Conservation (phyloP, 1,140 invertebrate species). For the Caenorhabditis elegans region DNA sequence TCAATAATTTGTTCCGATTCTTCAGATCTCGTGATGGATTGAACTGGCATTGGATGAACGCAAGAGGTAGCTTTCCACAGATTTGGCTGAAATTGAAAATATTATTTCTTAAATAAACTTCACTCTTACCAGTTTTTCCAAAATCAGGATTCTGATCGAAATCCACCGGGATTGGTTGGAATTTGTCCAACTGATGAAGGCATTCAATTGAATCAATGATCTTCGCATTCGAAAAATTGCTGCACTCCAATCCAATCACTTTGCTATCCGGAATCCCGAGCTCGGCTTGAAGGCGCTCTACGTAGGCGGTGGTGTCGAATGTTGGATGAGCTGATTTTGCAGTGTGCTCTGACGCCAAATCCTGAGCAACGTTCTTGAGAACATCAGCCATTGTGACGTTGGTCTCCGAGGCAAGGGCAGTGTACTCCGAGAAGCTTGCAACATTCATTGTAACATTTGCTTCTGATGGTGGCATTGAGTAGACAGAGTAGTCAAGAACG, state of each 20-base stretch:
- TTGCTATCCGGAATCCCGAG: constrained; percentile 3
- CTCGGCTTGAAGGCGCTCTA: neutral
- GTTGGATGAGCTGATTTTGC: neutral
- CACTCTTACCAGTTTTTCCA: too few species aligned
- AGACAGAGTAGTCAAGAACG: neutral
- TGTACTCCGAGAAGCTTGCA: neutral
- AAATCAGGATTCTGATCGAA: neutral
- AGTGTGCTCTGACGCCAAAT: neutral
- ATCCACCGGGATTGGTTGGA: neutral
- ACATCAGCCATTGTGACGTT: constrained; percentile 7
- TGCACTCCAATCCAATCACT: constrained; percentile 9
- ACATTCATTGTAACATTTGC: neutral
- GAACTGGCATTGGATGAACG: neutral
- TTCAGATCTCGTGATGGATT: neutral
- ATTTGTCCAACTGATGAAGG: neutral
- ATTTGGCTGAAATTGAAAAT: neutral
- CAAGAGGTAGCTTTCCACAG: neutral
- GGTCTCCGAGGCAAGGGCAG: neutral
- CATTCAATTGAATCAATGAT: constrained; percentile 10
- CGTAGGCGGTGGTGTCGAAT: neutral
- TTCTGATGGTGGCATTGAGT: neutral
- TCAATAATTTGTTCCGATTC: too few species aligned
- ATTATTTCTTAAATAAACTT: too few species aligned
- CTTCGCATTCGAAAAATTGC: neutral
- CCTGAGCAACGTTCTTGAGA: neutral